Base-by-base conservation (phyloP, 2,888 invertebrate genomes). In the Erebia palarica region DNA sequence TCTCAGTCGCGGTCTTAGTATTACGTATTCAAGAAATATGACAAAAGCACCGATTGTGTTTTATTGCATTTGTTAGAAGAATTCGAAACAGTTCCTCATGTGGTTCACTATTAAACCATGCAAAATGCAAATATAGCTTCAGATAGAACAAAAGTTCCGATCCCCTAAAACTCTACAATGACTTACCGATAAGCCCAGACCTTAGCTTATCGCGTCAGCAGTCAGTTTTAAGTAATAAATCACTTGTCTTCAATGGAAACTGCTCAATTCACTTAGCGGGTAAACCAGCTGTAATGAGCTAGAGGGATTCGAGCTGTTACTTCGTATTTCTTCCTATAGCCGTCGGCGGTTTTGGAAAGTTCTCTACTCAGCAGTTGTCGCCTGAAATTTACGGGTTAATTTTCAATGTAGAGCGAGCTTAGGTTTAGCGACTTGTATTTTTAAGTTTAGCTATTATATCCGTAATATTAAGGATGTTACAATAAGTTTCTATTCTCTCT, bases 381-480 rank as follows among this genome's bases (percentile, higher is more conserved):
- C 88, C 80, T 80, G 82, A 90, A 92, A 92, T 92, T 92, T 92
- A 92, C 92, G 90, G 89, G 88, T 91, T 92, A 92, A 93, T 92
- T 92, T 92, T 90, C 90, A 91, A 88, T 90, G 85, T 87, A 78
- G 83, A 85, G 81, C 78, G 82, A 84, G 87, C 86, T 86, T 86
- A 86, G 87, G 49, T 55, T 55, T 18, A 88, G 75, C 84, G 85
- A 83, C 83, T 84, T 84, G 82, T 84, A 86, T 88, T 90, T 89
- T 90, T 86, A 87, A 87, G 86, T 87, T 88, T 79, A 5, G 18
- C 81, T 81, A 81, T 84, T 83, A 84, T 84, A 47, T 44, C 44
- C 44, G 11, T 44, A 11, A 1, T 44, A 44, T 10, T 47, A 47
- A 13, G 47, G 47, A 47, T 13, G 13, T 47, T 47, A 47, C 7